A percentile compares a stretch with the other conserved stretches of the same genome.
phyloP scores from a whole-genome alignment of 2,797 vertebrate genomes.

The Euthynnus affinis region DNA sequence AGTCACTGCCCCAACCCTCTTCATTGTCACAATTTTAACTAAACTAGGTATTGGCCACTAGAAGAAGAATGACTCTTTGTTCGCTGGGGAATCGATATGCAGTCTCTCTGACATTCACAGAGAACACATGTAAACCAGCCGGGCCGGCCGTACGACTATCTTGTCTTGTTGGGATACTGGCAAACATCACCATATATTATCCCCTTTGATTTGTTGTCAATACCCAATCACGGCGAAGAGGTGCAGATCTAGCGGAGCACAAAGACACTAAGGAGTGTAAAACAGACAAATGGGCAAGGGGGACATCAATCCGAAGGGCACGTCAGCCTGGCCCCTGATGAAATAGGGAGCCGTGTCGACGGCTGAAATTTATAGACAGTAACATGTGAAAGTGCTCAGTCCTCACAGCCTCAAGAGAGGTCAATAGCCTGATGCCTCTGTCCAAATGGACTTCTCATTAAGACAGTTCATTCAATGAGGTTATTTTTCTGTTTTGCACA shows the following conservation, averaged over 20 bases:
- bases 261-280: conserved; percentile 87
- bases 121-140: conserved; percentile 87
- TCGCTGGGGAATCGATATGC: conserved; percentile 83
- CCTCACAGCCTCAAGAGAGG: conserved; percentile 77
- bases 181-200: conserved; percentile 87
- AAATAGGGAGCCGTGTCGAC: conserved; percentile 79
- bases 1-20: conserved; percentile 64
- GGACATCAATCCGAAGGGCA: conserved; percentile 87
- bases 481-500: conserved; percentile 38
- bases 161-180: conserved; percentile 82
- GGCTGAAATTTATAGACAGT: conserved; percentile 87
- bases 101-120: conserved; percentile 81
- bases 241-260: conserved; percentile 80
- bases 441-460: conserved; percentile 82
- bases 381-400: conserved; percentile 85
- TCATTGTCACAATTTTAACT: conserved; percentile 83
- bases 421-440: conserved; percentile 80
- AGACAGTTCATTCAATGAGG: conserved; percentile 66
- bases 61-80: conserved; percentile 83
- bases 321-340: conserved; percentile 81
- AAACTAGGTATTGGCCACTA: conserved; percentile 80
- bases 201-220: conserved; percentile 89
- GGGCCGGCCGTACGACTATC: conserved; percentile 77
- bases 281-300: conserved; percentile 86
- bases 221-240: conserved; percentile 86